Percentiles rank a stretch among this genome's conserved stretches.
phyloP scores from a whole-genome alignment of 2,888 invertebrate species.

The Philopedon plagiatum region DNA sequence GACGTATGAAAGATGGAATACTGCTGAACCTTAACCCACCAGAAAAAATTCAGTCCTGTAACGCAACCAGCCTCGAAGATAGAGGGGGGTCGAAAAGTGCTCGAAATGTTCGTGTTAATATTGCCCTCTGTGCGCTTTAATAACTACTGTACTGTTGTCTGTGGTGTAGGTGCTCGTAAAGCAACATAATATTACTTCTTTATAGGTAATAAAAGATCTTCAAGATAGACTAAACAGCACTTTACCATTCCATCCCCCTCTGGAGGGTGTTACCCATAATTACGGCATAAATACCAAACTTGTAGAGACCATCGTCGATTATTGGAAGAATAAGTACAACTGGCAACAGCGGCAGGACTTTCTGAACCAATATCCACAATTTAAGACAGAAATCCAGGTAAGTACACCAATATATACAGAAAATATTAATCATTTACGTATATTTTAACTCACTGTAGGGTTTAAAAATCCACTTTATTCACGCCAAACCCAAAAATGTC shows the following conservation, averaged over 20 bases:
- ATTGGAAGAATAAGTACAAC: slow-evolving; percentile 83
- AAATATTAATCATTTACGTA: too few species aligned
- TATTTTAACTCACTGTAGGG: slow-evolving; percentile 66
- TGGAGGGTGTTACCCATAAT: slow-evolving; percentile 79
- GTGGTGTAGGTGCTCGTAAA: too few species aligned
- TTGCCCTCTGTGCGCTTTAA: too few species aligned
- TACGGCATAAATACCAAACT: slow-evolving; percentile 86
- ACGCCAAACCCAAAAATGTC: slow-evolving; percentile 70
- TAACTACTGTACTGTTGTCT: too few species aligned
- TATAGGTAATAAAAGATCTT: slow-evolving; percentile 73
- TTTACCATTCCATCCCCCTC: slow-evolving; percentile 67
- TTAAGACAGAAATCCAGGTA: slow-evolving; percentile 75
- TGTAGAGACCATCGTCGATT: slow-evolving; percentile 78
- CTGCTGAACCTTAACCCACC: too few species aligned
- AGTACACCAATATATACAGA: too few species aligned
- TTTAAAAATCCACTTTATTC: slow-evolving; percentile 72
- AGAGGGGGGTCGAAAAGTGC: too few species aligned
- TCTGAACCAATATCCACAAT: slow-evolving; percentile 79
- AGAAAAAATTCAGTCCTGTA: too few species aligned
- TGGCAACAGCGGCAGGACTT: slow-evolving; percentile 78
- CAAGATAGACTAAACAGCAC: slow-evolving; percentile 71
- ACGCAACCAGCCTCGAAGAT: too few species aligned
- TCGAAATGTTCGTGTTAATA: too few species aligned
- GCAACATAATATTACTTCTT: slow-evolving; percentile 61
- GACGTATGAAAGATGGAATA: too few species aligned